Base-by-base conservation (phyloP, 1,140 invertebrate genomes). In the Zaprionus inermis region DNA sequence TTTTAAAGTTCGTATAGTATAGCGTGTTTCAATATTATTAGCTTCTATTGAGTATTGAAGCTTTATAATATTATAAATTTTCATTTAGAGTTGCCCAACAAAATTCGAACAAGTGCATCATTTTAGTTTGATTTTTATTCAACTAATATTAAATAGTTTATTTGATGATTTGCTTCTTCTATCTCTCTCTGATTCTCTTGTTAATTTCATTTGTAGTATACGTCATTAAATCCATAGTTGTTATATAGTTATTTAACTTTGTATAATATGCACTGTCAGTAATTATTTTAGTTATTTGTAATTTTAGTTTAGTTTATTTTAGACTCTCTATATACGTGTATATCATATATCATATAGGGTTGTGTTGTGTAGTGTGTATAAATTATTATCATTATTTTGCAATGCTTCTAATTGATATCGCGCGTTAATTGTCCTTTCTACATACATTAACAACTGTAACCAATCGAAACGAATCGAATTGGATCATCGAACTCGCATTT, bases 61-160 rank as follows among this genome's bases (percentile, higher is more conserved):
- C n/a, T n/a, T n/a, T n/a, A n/a, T n/a, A n/a, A n/a, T n/a, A n/a
- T n/a, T n/a, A n/a, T n/a, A n/a, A n/a, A n/a, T n/a, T n/a, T n/a
- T n/a, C n/a, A n/a, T n/a, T n/a, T n/a, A n/a, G n/a, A n/a, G n/a
- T n/a, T n/a, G n/a, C n/a, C n/a, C n/a, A n/a, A n/a, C n/a, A n/a
- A n/a, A n/a, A n/a, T n/a, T 9, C 1, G 1, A 14, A 60, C n/a
- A 60, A 59, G 22, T 24, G 14, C n/a, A 0, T 34, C 20, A 22
- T 34, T 60, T 44, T 55, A 59, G 18, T 36, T 22, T 49, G 44
- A 30, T 61, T 75, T 76, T 65, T 77, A 61, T 78, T 73, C 69
- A 81, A 86, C 82, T 86, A 86, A 79, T 88, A 75, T 88, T 88
- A 84, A 74, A 84, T 84, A 82, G 67, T 77, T 80, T 86, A 79